Conservation (phyloP, 2,113 vertebrate genomes). For the Lichenostomus cassidix region DNA sequence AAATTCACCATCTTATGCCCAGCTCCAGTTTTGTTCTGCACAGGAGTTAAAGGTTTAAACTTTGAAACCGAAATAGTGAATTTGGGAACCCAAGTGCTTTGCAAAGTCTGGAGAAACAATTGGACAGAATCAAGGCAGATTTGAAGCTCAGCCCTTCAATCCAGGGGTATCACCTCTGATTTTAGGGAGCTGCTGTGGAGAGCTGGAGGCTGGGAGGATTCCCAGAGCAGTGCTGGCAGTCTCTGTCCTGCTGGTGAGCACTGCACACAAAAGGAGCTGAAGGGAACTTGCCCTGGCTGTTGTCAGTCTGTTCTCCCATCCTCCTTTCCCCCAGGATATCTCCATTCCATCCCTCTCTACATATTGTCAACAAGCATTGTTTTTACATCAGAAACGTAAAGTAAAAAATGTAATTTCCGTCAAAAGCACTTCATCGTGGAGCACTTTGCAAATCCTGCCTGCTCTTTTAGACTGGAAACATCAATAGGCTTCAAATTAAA, state of each 20-base stretch:
- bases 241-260: not conserved
- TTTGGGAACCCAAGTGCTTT: not conserved
- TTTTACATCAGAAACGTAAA: not conserved
- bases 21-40: not conserved
- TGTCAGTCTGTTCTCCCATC: not conserved
- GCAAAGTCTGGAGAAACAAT: not conserved
- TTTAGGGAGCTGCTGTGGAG: not conserved
- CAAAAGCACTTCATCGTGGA: not conserved
- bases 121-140: not conserved
- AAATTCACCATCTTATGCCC: not conserved
- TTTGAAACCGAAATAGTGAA: not conserved
- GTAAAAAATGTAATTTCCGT: not conserved
- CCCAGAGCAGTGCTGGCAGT: not conserved
- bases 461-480: not conserved
- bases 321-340: not conserved
- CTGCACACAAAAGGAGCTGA: not conserved
- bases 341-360: not conserved
- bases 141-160: not conserved
- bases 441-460: not conserved
- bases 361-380: not conserved
- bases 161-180: not conserved
- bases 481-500: conserved; percentile 10
- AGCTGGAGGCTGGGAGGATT: not conserved
- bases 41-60: not conserved
- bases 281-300: not conserved